Percentiles rank a stretch among this genome's conserved stretches.
These are phyloP conservation scores for Parotocinclus haroldoi DNA, from an alignment of 2,797 vertebrate species.

Conservation along the genomic window DNA sequence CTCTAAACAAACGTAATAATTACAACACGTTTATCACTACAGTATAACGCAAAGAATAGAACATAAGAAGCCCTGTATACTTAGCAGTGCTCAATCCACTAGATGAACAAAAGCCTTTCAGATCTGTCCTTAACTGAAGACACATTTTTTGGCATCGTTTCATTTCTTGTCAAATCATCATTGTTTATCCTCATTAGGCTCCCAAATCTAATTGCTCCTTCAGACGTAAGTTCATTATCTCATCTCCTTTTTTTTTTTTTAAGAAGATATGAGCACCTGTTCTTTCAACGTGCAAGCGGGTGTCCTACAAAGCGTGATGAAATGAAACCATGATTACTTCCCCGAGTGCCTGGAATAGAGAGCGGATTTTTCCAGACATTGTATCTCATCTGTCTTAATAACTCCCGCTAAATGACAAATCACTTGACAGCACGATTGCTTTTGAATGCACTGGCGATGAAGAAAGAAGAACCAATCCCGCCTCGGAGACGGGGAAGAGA, in stretches of 20 bases:
- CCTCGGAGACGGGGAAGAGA: conserved; percentile 15
- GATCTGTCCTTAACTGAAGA: background rate
- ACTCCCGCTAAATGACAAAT: conserved; percentile 38
- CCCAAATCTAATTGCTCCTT: conserved; percentile 34
- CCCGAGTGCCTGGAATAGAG: conserved; percentile 23
- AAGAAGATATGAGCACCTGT: conserved; percentile 35
- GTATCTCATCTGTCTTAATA: conserved; percentile 44
- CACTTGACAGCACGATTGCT: conserved; percentile 37
- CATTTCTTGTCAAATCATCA: conserved; percentile 35
- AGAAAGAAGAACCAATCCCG: conserved; percentile 29
- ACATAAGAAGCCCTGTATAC: no score
- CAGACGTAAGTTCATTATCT: conserved; percentile 40
- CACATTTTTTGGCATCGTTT: conserved; percentile 33
- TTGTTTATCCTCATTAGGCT: conserved; percentile 39
- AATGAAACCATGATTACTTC: conserved; percentile 41
- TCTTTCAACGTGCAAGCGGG: background rate
- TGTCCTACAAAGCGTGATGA: conserved; percentile 30
- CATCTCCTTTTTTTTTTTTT: conserved; percentile 36
- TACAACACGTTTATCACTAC: no score
- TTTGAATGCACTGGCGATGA: conserved; percentile 30
- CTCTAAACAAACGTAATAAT: no score
- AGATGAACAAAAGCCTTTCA: background rate
- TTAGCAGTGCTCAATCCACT: no score
- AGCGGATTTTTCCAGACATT: conserved; percentile 24
- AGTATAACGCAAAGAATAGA: no score